Conservation (phyloP, 2,888 invertebrate genomes). For the Keiferia lycopersicella region DNA sequence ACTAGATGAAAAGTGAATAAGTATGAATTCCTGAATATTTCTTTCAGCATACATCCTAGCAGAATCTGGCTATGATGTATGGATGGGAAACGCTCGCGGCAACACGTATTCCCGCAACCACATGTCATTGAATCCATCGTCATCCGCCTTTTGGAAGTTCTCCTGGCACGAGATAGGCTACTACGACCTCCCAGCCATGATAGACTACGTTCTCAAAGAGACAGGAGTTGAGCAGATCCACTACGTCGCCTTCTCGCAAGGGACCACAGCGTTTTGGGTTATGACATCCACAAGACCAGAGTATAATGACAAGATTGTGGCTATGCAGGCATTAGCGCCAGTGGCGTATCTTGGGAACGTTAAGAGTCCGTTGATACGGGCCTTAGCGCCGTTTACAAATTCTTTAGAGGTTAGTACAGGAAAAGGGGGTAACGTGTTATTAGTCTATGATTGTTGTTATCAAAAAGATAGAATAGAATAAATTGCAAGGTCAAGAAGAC, state of each 20-base stretch:
- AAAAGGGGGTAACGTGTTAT: no score
- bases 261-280: conserved; percentile 83
- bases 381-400: conserved; percentile 68
- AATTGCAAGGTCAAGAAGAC: no score
- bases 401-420: conserved; percentile 66
- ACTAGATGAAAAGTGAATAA: background rate
- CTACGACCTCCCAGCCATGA: conserved; percentile 88
- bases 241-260: conserved; percentile 88
- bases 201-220: conserved; percentile 82
- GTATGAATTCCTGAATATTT: background rate
- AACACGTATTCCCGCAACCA: conserved; percentile 88
- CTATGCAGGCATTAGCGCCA: conserved; percentile 83
- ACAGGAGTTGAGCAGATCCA: conserved; percentile 81
- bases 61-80: conserved; percentile 87
- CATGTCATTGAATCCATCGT: conserved; percentile 58
- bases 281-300: conserved; percentile 80
- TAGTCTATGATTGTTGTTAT: no score
- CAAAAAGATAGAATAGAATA: no score
- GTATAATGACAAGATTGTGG: conserved; percentile 81
- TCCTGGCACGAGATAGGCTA: conserved; percentile 90
- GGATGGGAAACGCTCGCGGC: conserved; percentile 93
- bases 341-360: conserved; percentile 78
- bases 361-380: conserved; percentile 71
- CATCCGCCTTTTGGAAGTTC: conserved; percentile 70
- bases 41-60: conserved; percentile 84